A percentile compares a stretch with the other conserved stretches of the same genome.
phyloP scores from a whole-genome alignment of 2,888 invertebrate genomes.

The Digitonthophagus gazella region DNA sequence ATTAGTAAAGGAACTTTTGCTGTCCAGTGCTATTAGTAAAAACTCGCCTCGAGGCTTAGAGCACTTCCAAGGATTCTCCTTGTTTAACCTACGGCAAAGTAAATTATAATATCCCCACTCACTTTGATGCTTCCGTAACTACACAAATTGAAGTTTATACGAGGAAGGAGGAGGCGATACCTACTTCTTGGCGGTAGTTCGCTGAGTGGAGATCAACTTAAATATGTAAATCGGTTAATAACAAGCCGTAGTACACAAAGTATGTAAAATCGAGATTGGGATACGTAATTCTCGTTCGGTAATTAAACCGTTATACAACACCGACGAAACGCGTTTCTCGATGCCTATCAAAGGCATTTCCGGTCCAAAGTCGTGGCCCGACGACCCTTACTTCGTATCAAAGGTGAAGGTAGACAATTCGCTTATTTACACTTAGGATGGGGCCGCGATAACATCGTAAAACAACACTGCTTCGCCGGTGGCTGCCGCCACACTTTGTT shows the following conservation, averaged over 20 bases:
- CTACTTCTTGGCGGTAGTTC: not conserved
- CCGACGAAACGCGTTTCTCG: not conserved
- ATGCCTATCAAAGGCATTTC: not conserved
- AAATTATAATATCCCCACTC: not conserved
- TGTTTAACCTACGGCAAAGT: not conserved
- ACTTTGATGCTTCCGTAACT: not conserved
- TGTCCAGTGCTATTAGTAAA: not conserved
- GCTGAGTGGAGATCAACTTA: not conserved
- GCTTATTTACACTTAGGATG: slow-evolving; percentile 11
- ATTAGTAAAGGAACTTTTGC: not conserved
- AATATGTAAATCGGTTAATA: slow-evolving; percentile 15
- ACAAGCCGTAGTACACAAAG: slow-evolving; percentile 11
- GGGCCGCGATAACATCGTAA: slow-evolving; percentile 11
- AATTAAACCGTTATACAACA: not conserved
- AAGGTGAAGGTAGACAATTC: slow-evolving; percentile 15
- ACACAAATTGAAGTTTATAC: not conserved
- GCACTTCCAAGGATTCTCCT: not conserved
- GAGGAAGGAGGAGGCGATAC: not conserved
- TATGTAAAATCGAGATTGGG: slow-evolving; percentile 6
- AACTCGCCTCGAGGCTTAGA: not conserved
- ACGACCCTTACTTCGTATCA: slow-evolving; percentile 10
- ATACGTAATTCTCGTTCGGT: not conserved
- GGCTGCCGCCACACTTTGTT: slow-evolving; percentile 1
- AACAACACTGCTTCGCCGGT: not conserved
- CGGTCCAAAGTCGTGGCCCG: slow-evolving; percentile 6